Evolutionary conservation across 2,113 vertebrate genomes (phyloP).

Genomic region (Dasyprocta punctata): DNA sequence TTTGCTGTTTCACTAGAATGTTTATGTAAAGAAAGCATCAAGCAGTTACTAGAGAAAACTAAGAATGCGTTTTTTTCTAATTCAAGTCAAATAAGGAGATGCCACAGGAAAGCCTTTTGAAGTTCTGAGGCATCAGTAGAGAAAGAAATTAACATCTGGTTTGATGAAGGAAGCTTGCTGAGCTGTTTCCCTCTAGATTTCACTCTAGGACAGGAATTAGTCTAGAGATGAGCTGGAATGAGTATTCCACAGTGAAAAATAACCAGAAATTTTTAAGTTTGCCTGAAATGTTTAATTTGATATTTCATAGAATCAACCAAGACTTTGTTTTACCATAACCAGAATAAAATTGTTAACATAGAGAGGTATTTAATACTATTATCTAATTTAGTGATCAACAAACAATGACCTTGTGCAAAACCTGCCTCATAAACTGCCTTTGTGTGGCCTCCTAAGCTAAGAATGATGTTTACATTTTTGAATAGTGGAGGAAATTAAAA

Average conservation of each 20-base stretch:
- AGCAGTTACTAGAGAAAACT: background rate
- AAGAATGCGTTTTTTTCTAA: background rate
- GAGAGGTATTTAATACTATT: no score
- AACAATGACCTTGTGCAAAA: background rate
- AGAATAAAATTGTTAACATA: no score
- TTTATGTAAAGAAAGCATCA: background rate
- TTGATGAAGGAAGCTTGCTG: no score
- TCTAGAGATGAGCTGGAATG: background rate
- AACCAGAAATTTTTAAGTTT: no score
- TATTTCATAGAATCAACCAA: no score
- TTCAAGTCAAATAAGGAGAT: background rate
- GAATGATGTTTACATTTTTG: background rate
- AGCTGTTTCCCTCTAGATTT: no score
- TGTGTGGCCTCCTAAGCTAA: background rate
- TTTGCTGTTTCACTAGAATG: background rate
- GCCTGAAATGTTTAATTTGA: no score
- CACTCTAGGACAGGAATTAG: background rate
- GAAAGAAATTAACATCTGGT: no score
- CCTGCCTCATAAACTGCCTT: background rate
- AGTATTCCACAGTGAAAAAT: background rate
- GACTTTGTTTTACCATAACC: no score
- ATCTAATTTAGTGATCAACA: background rate
- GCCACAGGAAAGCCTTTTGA: background rate
- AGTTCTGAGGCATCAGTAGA: no score
- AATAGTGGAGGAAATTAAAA: background rate